phyloP scores from a whole-genome alignment of 2,888 invertebrate species.

The Eilema griseolum region DNA sequence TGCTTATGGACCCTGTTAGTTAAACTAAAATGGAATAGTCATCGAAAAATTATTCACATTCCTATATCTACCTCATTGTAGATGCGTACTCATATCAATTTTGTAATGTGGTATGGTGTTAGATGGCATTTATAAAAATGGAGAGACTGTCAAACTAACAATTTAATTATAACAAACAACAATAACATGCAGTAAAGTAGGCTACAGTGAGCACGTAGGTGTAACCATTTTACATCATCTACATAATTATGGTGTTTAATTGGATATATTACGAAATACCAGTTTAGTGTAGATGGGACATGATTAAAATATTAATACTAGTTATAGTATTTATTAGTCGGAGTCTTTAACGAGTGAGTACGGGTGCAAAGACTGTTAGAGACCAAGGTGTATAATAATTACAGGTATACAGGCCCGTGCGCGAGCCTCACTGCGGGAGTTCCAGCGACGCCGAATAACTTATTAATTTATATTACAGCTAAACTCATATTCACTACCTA shows the following conservation, averaged over 20 bases:
- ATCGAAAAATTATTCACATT: neutral
- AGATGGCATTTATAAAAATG: neutral
- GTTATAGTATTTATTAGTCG: conserved; percentile 48
- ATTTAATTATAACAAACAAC: conserved; percentile 1
- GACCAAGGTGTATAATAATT: conserved; percentile 57
- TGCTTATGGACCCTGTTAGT: neutral
- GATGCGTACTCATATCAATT: neutral
- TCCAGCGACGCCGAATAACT: conserved; percentile 74
- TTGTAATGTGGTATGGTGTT: neutral
- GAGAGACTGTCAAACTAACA: neutral
- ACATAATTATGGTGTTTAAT: conserved; percentile 52
- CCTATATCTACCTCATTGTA: neutral
- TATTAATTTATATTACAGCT: conserved; percentile 84
- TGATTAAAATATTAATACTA: conserved; percentile 51
- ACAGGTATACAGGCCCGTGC: conserved; percentile 48
- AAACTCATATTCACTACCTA: conserved; percentile 75
- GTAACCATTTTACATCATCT: conserved; percentile 33
- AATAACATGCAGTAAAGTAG: neutral
- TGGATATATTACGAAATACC: conserved; percentile 50
- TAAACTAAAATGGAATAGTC: too few relatives aligned
- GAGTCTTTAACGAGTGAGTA: conserved; percentile 50
- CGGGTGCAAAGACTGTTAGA: conserved; percentile 46
- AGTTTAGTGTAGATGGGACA: conserved; percentile 42
- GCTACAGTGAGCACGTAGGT: conserved; percentile 22
- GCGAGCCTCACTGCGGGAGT: conserved; percentile 69